phyloP scores from a whole-genome alignment of 2,113 vertebrate species.

The Paralichthys olivaceus region DNA sequence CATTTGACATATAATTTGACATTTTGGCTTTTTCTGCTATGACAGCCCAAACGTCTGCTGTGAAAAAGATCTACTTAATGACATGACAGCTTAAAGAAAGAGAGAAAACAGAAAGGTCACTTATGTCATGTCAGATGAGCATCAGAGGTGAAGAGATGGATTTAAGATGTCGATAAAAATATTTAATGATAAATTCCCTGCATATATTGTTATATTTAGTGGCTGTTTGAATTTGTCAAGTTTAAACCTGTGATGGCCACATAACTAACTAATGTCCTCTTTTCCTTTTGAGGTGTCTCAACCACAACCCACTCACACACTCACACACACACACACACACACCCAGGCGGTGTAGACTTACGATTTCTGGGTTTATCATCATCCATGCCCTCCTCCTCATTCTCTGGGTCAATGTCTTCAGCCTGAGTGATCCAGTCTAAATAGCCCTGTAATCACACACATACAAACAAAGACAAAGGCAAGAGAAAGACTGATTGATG shows the following conservation, averaged over 20 bases:
- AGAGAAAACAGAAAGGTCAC: neutral
- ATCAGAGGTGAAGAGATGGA: neutral
- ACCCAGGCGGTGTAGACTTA: slow-evolving; percentile 74
- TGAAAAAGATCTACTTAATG: neutral
- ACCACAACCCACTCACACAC: neutral
- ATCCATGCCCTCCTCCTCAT: slow-evolving; percentile 96
- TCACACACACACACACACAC: neutral
- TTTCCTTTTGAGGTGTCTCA: neutral
- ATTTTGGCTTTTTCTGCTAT: neutral
- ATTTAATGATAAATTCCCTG: neutral
- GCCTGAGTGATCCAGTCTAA: slow-evolving; percentile 99
- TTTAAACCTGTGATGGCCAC: no score
- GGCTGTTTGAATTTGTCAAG: no score
- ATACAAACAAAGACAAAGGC: slow-evolving; percentile 5
- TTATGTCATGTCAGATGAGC: neutral
- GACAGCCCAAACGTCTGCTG: neutral
- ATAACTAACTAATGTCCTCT: no score
- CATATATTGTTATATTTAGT: neutral
- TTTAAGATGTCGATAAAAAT: neutral
- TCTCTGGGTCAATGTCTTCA: slow-evolving; percentile 98
- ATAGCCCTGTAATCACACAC: slow-evolving; percentile 83
- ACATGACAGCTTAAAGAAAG: neutral
- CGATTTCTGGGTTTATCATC: slow-evolving; percentile 98
- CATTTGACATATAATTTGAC: neutral
- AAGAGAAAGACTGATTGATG: neutral